Evolutionary conservation across 2,797 vertebrate species (phyloP).

Genomic region (Loris lydekkerianus): DNA sequence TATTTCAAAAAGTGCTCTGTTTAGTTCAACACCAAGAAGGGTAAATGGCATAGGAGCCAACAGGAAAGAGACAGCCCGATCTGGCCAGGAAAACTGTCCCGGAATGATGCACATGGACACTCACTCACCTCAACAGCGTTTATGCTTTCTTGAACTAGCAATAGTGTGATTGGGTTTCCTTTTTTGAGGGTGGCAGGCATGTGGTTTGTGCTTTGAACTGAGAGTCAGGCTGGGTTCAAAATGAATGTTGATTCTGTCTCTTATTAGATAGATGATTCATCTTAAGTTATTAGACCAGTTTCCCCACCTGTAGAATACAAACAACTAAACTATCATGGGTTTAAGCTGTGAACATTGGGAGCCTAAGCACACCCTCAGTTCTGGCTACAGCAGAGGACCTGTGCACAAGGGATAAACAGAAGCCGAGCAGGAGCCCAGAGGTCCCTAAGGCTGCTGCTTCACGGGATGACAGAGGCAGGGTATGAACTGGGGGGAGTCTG

Average conservation of each 20-base stretch:
- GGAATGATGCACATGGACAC: neutral
- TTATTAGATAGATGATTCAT: neutral
- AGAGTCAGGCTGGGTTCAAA: slow-evolving; percentile 1
- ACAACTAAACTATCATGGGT: neutral
- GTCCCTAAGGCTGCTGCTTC: neutral
- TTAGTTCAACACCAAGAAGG: neutral
- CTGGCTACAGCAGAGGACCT: neutral
- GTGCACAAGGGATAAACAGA: neutral
- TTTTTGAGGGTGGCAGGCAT: neutral
- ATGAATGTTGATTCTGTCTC: neutral
- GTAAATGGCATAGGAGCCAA: neutral
- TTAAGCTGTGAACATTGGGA: neutral
- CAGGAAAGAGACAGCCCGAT: neutral
- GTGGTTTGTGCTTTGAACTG: neutral
- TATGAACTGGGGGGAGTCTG: no score
- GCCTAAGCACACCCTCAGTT: neutral
- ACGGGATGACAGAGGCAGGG: neutral
- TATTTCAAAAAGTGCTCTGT: slow-evolving; percentile 46
- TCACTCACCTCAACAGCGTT: no score
- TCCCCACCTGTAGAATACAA: neutral
- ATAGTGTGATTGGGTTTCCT: neutral
- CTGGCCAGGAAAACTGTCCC: neutral
- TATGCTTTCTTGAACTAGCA: neutral
- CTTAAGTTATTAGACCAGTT: neutral
- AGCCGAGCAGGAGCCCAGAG: neutral